phyloP scores from a whole-genome alignment of 2,113 vertebrate genomes.

The Oryzias javanicus region DNA sequence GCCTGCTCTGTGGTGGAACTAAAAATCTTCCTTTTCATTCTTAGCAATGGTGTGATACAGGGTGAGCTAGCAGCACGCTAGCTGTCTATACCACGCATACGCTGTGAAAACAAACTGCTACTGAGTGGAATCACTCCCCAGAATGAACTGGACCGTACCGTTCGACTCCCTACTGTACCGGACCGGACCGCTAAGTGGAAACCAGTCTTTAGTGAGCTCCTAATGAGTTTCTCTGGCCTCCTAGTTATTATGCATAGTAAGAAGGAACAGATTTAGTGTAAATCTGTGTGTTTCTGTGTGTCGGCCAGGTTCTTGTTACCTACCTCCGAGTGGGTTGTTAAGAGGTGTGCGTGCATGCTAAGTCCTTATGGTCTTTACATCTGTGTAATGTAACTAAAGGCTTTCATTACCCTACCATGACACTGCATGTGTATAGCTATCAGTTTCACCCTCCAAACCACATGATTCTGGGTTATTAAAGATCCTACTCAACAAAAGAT shows the following conservation, averaged over 20 bases:
- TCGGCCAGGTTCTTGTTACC: conserved; percentile 54
- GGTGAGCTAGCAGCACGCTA: too few species aligned
- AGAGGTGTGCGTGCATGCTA: conserved; percentile 42
- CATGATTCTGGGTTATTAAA: conserved; percentile 32
- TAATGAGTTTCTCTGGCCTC: conserved; percentile 12
- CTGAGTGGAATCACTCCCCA: too few species aligned
- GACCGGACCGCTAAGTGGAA: too few species aligned
- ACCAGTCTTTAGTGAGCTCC: too few species aligned
- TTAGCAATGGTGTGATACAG: too few species aligned
- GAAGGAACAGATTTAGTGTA: conserved; percentile 34
- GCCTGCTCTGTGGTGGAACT: too few species aligned
- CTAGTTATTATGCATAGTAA: conserved; percentile 22
- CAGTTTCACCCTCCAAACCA: conserved; percentile 22
- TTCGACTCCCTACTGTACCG: too few species aligned
- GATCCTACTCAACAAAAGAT: conserved; percentile 25
- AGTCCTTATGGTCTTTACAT: conserved; percentile 45
- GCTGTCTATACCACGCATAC: too few species aligned
- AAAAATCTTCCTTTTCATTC: too few species aligned
- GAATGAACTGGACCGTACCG: too few species aligned
- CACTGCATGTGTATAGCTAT: conserved; percentile 16
- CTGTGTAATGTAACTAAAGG: conserved; percentile 48
- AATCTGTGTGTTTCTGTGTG: too few species aligned
- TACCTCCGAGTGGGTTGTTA: conserved; percentile 45
- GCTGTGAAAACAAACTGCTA: too few species aligned
- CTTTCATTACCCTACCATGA: conserved; percentile 41